These are phyloP conservation scores for Periophthalmus modestus DNA, from an alignment of 2,113 vertebrate species.

Conservation along the genomic window DNA sequence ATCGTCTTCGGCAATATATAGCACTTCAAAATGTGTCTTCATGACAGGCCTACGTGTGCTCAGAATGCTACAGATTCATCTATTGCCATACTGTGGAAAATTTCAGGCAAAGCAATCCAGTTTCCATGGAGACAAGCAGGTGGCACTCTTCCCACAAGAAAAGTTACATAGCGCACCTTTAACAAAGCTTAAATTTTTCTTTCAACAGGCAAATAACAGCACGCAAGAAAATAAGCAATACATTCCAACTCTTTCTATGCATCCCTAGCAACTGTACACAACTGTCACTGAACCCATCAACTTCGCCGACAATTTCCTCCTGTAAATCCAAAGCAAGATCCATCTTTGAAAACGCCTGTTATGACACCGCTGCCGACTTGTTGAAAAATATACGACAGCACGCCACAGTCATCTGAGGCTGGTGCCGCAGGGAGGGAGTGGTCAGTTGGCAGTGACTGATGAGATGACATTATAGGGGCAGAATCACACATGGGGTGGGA, in stretches of 20 bases:
- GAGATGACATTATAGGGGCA: constrained; percentile 46
- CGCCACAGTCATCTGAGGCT: constrained; percentile 43
- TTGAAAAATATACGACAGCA: constrained; percentile 33
- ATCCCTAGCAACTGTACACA: not conserved
- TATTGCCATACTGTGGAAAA: no score
- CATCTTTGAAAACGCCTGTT: constrained; percentile 14
- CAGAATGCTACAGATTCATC: no score
- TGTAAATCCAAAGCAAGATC: constrained; percentile 20
- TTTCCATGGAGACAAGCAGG: no score
- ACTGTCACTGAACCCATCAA: not conserved
- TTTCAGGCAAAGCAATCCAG: no score
- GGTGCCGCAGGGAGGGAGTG: constrained; percentile 42
- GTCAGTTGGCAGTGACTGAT: constrained; percentile 65
- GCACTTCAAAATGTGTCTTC: no score
- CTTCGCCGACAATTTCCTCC: not conserved
- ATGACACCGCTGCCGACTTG: constrained; percentile 21
- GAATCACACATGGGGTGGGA: constrained; percentile 46
- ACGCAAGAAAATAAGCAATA: not conserved
- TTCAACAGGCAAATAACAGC: not conserved
- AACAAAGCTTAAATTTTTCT: no score
- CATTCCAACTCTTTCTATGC: not conserved
- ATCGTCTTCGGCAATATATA: no score
- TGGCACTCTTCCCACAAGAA: no score
- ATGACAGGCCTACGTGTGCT: no score
- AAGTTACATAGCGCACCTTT: no score